These are phyloP conservation scores for Zaprionus africanus DNA, from an alignment of 1,140 invertebrate genomes.

Conservation along the genomic window DNA sequence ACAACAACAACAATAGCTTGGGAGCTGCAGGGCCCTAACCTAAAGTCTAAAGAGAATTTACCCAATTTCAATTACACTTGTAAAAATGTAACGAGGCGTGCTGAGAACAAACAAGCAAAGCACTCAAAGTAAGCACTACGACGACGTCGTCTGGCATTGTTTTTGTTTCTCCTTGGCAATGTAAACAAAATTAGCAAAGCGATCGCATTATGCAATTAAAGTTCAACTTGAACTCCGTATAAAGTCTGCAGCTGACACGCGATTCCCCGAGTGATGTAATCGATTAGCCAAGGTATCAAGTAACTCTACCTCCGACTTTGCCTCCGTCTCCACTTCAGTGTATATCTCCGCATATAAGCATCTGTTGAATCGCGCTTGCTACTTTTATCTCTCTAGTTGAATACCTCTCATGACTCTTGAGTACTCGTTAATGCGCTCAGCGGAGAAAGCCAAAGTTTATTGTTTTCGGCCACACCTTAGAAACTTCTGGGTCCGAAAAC, in stretches of 20 bases:
- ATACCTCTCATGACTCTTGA: conserved; percentile 18
- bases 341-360: conserved; percentile 7
- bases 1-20: conserved; percentile 14
- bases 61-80: conserved; percentile 59
- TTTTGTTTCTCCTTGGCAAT: conserved; percentile 23
- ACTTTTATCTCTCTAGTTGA: conserved; percentile 23
- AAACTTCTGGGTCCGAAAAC: conserved; percentile 25
- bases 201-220: conserved; percentile 71
- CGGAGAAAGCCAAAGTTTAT: conserved; percentile 38
- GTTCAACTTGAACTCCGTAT: conserved; percentile 70
- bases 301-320: conserved; percentile 27
- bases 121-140: neutral
- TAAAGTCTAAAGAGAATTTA: conserved; percentile 6
- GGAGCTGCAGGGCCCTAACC: neutral
- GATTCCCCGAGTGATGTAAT: conserved; percentile 59
- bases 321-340: conserved; percentile 18
- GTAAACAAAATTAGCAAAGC: conserved; percentile 62
- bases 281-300: conserved; percentile 59
- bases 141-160: conserved; percentile 19
- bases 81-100: conserved; percentile 56
- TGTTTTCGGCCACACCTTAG: conserved; percentile 40
- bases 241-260: conserved; percentile 46
- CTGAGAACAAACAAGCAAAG: conserved; percentile 46
- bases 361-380: conserved; percentile 7
- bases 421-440: conserved; percentile 17